Conservation (phyloP, 35 echinoderm and acorn worm genomes). For the Lytechinus variegatus region DNA sequence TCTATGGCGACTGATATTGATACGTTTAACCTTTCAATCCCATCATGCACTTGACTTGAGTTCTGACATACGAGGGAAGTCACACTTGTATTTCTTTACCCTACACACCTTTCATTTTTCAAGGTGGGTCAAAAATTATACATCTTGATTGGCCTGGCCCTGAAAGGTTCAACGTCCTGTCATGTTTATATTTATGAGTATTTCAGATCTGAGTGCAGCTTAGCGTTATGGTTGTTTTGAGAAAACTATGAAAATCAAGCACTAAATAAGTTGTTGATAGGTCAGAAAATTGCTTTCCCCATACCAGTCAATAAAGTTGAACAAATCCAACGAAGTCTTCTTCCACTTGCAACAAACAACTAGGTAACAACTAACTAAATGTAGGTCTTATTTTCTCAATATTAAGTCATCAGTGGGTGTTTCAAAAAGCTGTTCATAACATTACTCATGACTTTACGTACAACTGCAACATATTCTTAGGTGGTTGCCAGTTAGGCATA, state of each 20-base stretch:
- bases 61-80: constrained; percentile 30
- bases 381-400: too few species aligned
- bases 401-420: too few species aligned
- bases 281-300: neutral
- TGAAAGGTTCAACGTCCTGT: neutral
- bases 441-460: too few species aligned
- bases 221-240: neutral
- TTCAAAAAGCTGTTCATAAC: too few species aligned
- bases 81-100: constrained; percentile 1
- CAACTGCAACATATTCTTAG: too few species aligned
- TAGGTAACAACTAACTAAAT: too few species aligned
- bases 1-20: neutral
- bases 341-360: too few species aligned
- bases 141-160: neutral
- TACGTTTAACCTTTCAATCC: constrained; percentile 17
- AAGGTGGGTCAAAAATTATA: neutral
- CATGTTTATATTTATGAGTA: neutral
- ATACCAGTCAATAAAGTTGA: neutral
- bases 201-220: neutral
- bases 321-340: too few species aligned
- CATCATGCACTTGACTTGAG: constrained; percentile 32
- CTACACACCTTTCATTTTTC: constrained; percentile 19
- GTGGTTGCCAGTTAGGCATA: too few species aligned
- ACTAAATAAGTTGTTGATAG: neutral
- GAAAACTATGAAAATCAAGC: neutral